These are phyloP conservation scores for Neolamprologus kungweensis DNA, from an alignment of 2,113 vertebrate species.

Conservation along the genomic window DNA sequence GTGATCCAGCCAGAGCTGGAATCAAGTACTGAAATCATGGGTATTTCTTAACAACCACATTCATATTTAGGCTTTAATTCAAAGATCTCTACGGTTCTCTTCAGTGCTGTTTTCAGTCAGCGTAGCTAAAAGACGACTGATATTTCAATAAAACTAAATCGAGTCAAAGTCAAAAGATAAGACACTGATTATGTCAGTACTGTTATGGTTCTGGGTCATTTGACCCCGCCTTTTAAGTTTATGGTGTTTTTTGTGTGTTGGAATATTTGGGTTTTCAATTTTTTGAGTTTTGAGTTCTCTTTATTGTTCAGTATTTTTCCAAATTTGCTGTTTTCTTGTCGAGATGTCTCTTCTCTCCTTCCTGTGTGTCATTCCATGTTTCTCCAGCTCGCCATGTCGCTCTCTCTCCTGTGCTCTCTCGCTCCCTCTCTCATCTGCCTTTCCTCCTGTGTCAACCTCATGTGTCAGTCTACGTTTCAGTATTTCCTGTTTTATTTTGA, in stretches of 20 bases:
- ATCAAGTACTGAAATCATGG: neutral
- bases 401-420: neutral
- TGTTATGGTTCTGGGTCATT: neutral
- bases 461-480: neutral
- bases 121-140: neutral
- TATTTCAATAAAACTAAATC: neutral
- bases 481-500: neutral
- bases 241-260: neutral
- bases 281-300: neutral
- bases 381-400: fast-evolving
- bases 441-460: neutral
- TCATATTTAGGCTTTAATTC: neutral
- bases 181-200: neutral
- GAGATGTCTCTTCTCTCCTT: neutral
- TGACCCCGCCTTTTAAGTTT: neutral
- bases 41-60: neutral
- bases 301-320: neutral
- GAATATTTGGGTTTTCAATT: neutral
- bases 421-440: neutral
- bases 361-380: neutral
- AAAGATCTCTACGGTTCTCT: neutral
- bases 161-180: fast-evolving
- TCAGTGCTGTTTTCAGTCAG: neutral
- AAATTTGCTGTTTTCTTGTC: neutral
- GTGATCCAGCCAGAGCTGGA: neutral